These are phyloP conservation scores for Geodia barretti DNA, from an alignment of 37 sponge, comb jelly and placozoan genomes.

Conservation along the genomic window DNA sequence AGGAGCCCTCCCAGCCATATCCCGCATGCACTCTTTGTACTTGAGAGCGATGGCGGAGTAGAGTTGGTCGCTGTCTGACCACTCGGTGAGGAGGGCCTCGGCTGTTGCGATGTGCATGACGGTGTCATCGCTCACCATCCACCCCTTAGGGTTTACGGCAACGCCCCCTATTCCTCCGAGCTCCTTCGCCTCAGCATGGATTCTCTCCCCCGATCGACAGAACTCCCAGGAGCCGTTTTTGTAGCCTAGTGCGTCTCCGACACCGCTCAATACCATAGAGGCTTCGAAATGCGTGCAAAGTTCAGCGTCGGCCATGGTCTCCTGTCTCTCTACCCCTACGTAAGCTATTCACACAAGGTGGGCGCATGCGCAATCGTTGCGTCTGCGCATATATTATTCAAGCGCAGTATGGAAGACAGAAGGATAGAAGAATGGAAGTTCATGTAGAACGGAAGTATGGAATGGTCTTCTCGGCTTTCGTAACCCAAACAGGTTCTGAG, in stretches of 20 bases:
- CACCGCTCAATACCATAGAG: conserved; percentile 74
- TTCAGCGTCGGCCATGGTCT: no score
- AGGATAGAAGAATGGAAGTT: no score
- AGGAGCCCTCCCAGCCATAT: conserved; percentile 52
- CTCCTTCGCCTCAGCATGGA: conserved; percentile 46
- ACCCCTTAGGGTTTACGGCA: conserved; percentile 34
- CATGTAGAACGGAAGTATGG: no score
- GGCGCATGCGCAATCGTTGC: no score
- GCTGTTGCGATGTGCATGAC: conserved; percentile 64
- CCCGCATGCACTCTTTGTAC: conserved; percentile 38
- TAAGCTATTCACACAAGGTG: no score
- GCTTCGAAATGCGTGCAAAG: conserved; percentile 57
- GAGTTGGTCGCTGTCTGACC: conserved; percentile 16
- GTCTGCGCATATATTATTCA: no score
- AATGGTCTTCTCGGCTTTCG: no score
- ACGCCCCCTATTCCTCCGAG: conserved; percentile 65
- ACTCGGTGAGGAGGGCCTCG: conserved; percentile 31
- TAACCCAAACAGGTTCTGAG: no score
- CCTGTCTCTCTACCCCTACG: no score
- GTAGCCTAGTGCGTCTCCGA: conserved; percentile 88
- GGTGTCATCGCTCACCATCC: conserved; percentile 61
- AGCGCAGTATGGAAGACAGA: no score
- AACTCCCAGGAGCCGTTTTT: conserved; percentile 86
- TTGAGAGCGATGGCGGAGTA: conserved; percentile 18
- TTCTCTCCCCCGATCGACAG: conserved; percentile 57